Conservation (phyloP, 1,140 invertebrate genomes). For the Drosophila insularis region DNA sequence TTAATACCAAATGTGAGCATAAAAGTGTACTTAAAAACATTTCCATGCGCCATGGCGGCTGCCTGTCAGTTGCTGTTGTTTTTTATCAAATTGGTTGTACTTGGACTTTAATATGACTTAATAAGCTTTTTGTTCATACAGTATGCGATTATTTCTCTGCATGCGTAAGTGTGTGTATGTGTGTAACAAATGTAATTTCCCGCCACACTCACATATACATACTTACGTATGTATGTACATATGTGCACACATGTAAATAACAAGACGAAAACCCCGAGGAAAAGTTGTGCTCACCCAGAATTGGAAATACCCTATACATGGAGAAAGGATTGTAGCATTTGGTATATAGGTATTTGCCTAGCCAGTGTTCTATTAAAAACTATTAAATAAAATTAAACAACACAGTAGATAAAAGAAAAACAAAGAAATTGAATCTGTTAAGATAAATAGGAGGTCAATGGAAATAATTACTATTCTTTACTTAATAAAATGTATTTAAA, state of each 20-base stretch:
- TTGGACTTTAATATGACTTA: slow-evolving; percentile 79
- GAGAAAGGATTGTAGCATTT: neutral
- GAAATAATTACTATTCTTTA: too few relatives aligned
- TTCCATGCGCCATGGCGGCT: slow-evolving; percentile 21
- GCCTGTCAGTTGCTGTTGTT: slow-evolving; percentile 58
- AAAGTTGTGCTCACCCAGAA: neutral
- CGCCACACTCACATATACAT: slow-evolving; percentile 29
- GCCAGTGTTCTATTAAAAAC: too few relatives aligned
- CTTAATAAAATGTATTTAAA: too few relatives aligned
- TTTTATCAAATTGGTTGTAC: slow-evolving; percentile 78
- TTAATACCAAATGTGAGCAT: slow-evolving; percentile 66
- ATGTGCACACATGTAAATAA: slow-evolving; percentile 21
- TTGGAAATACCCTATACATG: slow-evolving; percentile 31
- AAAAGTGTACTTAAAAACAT: slow-evolving; percentile 52
- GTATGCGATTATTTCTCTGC: slow-evolving; percentile 36
- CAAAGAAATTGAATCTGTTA: too few relatives aligned
- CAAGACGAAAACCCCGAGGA: slow-evolving; percentile 15
- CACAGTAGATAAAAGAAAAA: too few relatives aligned
- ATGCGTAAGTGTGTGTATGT: slow-evolving; percentile 15
- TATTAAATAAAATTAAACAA: too few relatives aligned
- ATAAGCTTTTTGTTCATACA: slow-evolving; percentile 50
- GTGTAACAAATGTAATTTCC: slow-evolving; percentile 54
- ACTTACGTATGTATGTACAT: slow-evolving; percentile 34
- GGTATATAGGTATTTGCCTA: too few relatives aligned
- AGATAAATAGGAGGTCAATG: too few relatives aligned